Percentiles rank a stretch among this genome's conserved stretches.
phyloP scores from a whole-genome alignment of 2,113 vertebrate genomes.

The Lates calcarifer region DNA sequence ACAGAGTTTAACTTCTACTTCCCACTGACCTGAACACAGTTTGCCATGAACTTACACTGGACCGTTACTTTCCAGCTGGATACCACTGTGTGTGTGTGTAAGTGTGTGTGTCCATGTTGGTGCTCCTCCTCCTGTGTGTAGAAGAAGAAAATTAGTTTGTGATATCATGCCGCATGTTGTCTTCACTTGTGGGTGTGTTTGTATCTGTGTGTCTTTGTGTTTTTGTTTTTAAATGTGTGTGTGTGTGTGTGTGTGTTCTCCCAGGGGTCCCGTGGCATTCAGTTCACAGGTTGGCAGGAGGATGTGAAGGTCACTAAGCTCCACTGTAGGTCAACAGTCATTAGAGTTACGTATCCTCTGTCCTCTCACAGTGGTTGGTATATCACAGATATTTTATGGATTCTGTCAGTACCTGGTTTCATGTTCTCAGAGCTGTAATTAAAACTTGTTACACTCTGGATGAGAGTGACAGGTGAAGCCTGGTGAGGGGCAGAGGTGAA shows the following conservation, averaged over 20 bases:
- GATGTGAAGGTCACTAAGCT: conserved; percentile 69
- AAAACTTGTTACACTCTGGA: neutral
- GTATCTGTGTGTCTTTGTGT: no score
- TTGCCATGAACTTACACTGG: no score
- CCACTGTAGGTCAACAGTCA: conserved; percentile 56
- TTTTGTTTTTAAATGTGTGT: neutral
- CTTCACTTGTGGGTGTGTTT: no score
- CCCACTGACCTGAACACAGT: no score
- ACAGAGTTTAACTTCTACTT: no score
- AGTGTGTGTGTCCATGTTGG: no score
- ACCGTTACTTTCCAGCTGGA: no score
- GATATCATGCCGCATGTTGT: no score
- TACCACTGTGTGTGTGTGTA: no score
- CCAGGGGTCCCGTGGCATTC: neutral
- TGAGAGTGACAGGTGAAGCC: no score
- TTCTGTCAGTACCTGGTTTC: neutral
- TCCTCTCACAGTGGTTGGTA: fast-evolving
- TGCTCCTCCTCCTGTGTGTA: no score
- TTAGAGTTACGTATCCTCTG: neutral
- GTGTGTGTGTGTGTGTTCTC: conserved; percentile 20
- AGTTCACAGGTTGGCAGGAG: conserved; percentile 31
- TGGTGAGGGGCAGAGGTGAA: neutral
- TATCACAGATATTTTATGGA: neutral
- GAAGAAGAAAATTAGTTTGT: no score
- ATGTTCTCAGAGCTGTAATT: neutral